Percentiles rank a stretch among this genome's conserved stretches.
phyloP scores from a whole-genome alignment of 2,113 vertebrate species.

The Nibea albiflora region DNA sequence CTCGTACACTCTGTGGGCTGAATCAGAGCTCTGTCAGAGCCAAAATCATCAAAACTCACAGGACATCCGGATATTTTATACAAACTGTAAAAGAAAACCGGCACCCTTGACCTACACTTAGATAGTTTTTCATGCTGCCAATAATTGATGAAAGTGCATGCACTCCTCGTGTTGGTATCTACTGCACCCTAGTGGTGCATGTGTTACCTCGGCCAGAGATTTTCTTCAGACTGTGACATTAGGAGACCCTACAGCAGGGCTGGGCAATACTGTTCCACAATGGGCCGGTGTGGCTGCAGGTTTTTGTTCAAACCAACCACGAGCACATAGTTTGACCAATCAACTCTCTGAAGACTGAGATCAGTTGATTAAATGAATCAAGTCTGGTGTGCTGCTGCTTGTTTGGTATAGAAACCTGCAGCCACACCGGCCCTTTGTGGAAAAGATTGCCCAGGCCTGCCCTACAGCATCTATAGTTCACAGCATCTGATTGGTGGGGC shows the following conservation, averaged over 20 bases:
- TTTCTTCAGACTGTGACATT: not conserved
- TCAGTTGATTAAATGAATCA: no score
- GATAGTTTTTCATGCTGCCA: not conserved
- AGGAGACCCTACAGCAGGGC: no score
- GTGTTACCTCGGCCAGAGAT: not conserved
- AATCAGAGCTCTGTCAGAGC: slow-evolving; percentile 30
- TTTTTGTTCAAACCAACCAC: no score
- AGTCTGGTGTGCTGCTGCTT: no score
- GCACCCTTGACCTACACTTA: not conserved
- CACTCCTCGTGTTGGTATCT: slow-evolving; percentile 17
- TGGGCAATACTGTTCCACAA: no score
- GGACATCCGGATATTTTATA: not conserved
- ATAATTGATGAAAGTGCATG: not conserved
- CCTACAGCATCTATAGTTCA: not conserved
- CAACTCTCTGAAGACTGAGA: no score
- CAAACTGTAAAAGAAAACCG: not conserved
- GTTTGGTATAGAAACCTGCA: no score
- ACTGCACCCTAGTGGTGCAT: slow-evolving; percentile 57
- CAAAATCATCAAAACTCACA: not conserved
- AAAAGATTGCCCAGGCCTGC: no score
- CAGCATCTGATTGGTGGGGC: not conserved
- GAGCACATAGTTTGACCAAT: no score
- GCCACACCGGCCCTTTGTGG: no score
- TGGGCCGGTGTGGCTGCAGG: no score
- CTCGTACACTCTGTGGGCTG: slow-evolving; percentile 73